Base-by-base conservation (phyloP, 2,797 vertebrate species). In the Mallotus villosus region DNA sequence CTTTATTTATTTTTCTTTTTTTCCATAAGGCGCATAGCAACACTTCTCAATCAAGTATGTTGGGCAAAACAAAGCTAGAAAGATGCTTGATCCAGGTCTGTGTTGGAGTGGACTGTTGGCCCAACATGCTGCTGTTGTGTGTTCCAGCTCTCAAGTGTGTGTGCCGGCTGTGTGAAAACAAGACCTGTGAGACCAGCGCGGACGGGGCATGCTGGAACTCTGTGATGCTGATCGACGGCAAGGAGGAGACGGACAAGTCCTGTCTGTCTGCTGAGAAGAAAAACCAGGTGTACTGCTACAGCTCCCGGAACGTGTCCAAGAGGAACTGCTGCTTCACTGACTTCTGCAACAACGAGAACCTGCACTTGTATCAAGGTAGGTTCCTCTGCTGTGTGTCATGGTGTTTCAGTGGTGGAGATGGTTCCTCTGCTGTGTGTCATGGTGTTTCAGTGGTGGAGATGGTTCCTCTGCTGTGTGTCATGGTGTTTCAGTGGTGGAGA, bases 201-300 rank as follows among this genome's bases (percentile, higher is more conserved):
- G 96, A 96, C 72, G 97, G 97, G 0, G 96, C 96, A 22, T 99
- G 97, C 85, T 98, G 96, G 96, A 96, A 96, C 74, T 98, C 97
- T 0, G 97, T 98, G 78, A 98, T 96, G 94, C 77, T 99, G 82
- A 92, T 92, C 19, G 92, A 97, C 0, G 97, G 97, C 49, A 95
- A 92, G 61, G 94, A 99, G 84, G 93, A 97, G 89, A 89, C 94
- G 16, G 86, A 91, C 74, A 97, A 96, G 85, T 95, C 96, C 67
- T 99, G 97, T 57, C 91, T 99, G 29, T 95, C 96, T 5, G 91
- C 91, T 0, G 92, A 98, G 82, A 90, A 98, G 82, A 96, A 94
- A 37, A 96, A 95, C 0, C 96, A 96, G 85, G 90, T 99, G 77
- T 97, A 96, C 92, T 99, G 97, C 87, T 94, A 96, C 82, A 95